Evolutionary conservation across 2,888 invertebrate species (phyloP).

Genomic region (Cantharis rufa): DNA sequence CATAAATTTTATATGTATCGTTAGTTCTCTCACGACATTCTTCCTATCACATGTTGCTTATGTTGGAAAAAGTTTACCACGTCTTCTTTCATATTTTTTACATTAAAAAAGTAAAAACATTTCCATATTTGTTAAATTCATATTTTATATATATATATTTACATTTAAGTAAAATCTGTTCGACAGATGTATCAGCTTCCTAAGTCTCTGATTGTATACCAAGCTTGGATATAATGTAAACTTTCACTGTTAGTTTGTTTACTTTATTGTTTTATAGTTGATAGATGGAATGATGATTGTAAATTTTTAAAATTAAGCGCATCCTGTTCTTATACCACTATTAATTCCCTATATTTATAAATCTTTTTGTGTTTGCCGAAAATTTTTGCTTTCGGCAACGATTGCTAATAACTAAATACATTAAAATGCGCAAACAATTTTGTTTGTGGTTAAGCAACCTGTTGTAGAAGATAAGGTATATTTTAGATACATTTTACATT

Average conservation of each 20-base stretch:
- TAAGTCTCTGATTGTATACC: constrained; percentile 8
- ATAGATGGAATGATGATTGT: not conserved
- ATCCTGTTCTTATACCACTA: not conserved
- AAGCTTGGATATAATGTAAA: not conserved
- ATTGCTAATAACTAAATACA: not conserved
- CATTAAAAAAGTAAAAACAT: constrained; percentile 4
- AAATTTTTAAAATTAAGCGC: not conserved
- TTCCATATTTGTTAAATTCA: not conserved
- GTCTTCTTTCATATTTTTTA: constrained; percentile 14
- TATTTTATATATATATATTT: constrained; percentile 8
- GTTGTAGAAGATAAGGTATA: not conserved
- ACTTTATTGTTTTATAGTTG: not conserved
- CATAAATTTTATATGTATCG: constrained; percentile 22
- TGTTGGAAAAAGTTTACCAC: constrained; percentile 1
- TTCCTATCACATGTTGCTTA: not conserved
- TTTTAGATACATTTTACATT: not conserved
- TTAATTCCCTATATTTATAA: not conserved
- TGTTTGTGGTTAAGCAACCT: not conserved
- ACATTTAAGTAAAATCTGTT: constrained; percentile 26
- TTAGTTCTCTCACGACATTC: constrained; percentile 1
- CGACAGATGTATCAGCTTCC: constrained; percentile 27
- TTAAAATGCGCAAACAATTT: not conserved
- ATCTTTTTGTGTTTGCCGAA: not conserved
- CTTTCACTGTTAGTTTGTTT: not conserved
- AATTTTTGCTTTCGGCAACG: not conserved